phyloP scores from a whole-genome alignment of 2,888 invertebrate genomes.

The Anthrax anthrax region DNA sequence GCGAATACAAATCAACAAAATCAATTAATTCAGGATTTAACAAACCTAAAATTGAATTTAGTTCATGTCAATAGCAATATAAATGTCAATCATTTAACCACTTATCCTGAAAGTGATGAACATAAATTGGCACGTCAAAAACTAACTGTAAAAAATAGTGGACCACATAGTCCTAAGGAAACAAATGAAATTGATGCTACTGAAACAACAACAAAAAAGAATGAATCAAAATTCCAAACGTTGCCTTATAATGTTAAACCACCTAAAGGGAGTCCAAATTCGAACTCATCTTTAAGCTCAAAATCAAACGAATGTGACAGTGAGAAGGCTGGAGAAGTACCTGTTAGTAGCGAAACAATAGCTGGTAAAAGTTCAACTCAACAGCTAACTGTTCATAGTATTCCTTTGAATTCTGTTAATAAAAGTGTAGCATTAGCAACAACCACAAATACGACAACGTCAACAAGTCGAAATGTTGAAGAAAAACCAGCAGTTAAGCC shows the following conservation, averaged over 20 bases:
- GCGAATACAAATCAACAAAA: constrained; percentile 32
- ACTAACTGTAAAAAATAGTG: constrained; percentile 15
- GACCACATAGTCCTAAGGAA: constrained; percentile 4
- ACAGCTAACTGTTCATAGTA: constrained; percentile 42
- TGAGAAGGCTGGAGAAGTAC: constrained; percentile 19
- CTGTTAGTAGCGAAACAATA: constrained; percentile 21
- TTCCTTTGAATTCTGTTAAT: constrained; percentile 35
- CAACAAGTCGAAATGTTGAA: constrained; percentile 10
- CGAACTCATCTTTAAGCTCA: constrained; percentile 5
- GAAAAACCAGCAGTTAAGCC: constrained; percentile 24
- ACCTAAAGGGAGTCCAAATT: constrained; percentile 14
- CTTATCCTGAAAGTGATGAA: constrained; percentile 42
- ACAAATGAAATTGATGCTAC: not conserved
- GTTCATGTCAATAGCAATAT: constrained; percentile 32
- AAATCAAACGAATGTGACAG: constrained; percentile 18
- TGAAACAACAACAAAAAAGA: constrained; percentile 43
- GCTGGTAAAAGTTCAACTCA: constrained; percentile 25
- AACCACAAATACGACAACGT: constrained; percentile 17
- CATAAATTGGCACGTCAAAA: constrained; percentile 33
- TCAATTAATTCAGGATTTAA: constrained; percentile 32
- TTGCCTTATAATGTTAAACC: constrained; percentile 69
- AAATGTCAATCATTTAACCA: constrained; percentile 39
- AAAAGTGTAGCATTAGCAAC: constrained; percentile 29
- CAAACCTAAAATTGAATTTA: constrained; percentile 26
- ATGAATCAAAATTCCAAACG: constrained; percentile 83